Evolutionary conservation across 2,888 invertebrate genomes (phyloP), one percentile per base, ranked within the genome.

Genomic region (Lepidochitona cinerea): DNA sequence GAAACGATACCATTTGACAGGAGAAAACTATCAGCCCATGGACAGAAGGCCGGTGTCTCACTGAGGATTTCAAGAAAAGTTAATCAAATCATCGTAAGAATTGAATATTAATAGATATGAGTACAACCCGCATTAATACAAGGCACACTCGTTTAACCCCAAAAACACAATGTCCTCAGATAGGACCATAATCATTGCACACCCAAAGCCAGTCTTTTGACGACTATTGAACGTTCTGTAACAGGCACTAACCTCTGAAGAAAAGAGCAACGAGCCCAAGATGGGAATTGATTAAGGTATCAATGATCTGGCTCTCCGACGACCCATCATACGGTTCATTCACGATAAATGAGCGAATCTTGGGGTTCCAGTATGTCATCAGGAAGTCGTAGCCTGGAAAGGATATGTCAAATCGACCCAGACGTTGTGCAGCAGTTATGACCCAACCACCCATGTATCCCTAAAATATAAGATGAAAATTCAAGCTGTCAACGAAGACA

Each of bases 361-460:
- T 67, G 0, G 72, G 72, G 6, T 68, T 49, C 35, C 52, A 72
- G 54, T 59, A 72, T 18, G 36, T 69, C 12, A 18, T 18, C 32
- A 73, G 26, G 18, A 69, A 73, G 26, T 66, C 36, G 37, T 52
- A 73, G 1, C 67, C 33, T 23, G 73, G 73, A 26, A 32, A 52
- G 29, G 73, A 69, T 29, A 73, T 73, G 33, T 73, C 73, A 23
- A 70, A 73, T 52, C 73, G 29, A 1, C 70, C 73, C n/a, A 54
- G 66, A n/a, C 69, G 36, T 37, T 73, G 73, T 4, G 73, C 64
- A 12, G 70, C 64, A 23, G 69, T 41, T 5, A 52, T 23, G 9
- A 73, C 53, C 73, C 73, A 70, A 5, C 70, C 73, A 32, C 69
- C 69, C 7, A 73, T 64, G 67, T 73, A 73, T 0, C 70, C 52